These are phyloP conservation scores for Caenorhabditis uteleia DNA, from an alignment of 2,888 invertebrate species.

Conservation along the genomic window DNA sequence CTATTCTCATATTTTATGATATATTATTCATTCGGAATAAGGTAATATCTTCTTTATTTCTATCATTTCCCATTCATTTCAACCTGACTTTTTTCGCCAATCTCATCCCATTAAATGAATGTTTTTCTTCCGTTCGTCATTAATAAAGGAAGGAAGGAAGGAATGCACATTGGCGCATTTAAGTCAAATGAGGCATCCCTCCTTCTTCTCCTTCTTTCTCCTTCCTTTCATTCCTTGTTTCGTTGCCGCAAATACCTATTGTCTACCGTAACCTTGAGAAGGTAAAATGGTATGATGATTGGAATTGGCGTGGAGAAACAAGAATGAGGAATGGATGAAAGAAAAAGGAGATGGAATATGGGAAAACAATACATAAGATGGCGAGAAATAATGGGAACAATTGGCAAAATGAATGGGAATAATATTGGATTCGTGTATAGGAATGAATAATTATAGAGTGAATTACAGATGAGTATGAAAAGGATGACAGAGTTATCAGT, in stretches of 20 bases:
- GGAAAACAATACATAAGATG: neutral
- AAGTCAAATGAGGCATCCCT: neutral
- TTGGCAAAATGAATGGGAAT: conserved; percentile 1
- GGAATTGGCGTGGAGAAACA: conserved; percentile 9
- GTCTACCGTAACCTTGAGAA: conserved; percentile 41
- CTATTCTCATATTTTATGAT: conserved; percentile 8
- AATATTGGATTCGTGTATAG: neutral
- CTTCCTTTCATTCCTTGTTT: too few relatives aligned
- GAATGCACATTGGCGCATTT: neutral
- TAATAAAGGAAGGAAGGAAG: neutral
- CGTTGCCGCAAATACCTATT: conserved; percentile 10
- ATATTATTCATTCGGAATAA: conserved; percentile 18
- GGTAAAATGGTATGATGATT: neutral
- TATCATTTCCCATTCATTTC: too few relatives aligned
- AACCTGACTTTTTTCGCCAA: too few relatives aligned
- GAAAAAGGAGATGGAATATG: too few relatives aligned
- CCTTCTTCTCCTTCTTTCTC: too few relatives aligned
- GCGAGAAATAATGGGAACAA: conserved; percentile 1
- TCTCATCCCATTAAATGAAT: too few relatives aligned
- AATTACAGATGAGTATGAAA: neutral
- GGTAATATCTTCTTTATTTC: too few relatives aligned
- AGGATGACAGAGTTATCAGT: conserved; percentile 1
- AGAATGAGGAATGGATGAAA: too few relatives aligned
- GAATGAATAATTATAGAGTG: neutral
- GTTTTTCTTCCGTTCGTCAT: neutral